Base-by-base conservation (phyloP, 1,140 invertebrate species). In the Diorhabda elongata region DNA sequence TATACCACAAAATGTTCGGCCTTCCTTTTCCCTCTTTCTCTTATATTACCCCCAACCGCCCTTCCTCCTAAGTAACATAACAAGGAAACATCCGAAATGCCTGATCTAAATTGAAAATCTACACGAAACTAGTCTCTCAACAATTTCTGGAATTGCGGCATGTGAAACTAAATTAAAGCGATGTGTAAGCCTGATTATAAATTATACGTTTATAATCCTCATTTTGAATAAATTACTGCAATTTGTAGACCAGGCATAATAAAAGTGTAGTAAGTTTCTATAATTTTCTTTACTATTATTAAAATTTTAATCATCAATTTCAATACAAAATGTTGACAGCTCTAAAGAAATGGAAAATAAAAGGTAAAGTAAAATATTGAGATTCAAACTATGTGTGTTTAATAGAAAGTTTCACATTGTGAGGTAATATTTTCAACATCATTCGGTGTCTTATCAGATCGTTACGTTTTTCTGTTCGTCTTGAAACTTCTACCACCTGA, bases 91-190 rank as follows among this genome's bases (percentile, higher is more conserved):
- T 52, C n/a, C 47, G 47, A 52, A 52, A 52, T 52, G 47, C 47
- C n/a, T 52, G 47, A 52, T 52, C 47, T 52, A 52, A 52, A 52
- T 52, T 52, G 47, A 52, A 52, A 52, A 52, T 52, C 47, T 52
- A 52, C 47, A 52, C 47, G 47, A 52, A 52, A 52, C 47, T 52
- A 52, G 47, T 52, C 47, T n/a, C 47, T 52, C 47, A 52, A 52
- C 47, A 52, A 52, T 52, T 52, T 52, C 47, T 52, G 47, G 47
- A 52, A 52, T 52, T 52, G 47, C 47, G 47, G 47, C 47, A 52
- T 52, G 47, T 52, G 47, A 52, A 52, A 52, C 47, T 52, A n/a
- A 52, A 52, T 52, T 52, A 52, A 52, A n/a, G 6, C 47, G 47
- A 52, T 52, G 47, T 52, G 47, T 52, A 52, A 8, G 6, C 47